These are phyloP conservation scores for Conus betulinus DNA, from an alignment of 1,140 invertebrate genomes.

Conservation along the genomic window DNA sequence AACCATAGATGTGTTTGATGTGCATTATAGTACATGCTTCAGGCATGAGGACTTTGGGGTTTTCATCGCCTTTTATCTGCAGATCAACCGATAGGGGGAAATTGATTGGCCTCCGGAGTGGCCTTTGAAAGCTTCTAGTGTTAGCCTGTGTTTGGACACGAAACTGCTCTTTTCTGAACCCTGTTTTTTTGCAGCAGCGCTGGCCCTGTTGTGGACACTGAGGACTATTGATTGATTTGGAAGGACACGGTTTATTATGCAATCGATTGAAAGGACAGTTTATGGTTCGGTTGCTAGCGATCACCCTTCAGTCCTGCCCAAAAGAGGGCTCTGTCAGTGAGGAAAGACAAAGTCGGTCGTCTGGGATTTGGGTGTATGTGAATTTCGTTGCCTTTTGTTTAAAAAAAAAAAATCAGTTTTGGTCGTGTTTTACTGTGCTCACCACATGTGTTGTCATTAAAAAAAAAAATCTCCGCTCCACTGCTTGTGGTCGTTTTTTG, in stretches of 20 bases:
- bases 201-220: neutral
- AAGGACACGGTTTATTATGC: neutral
- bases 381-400: too few species aligned
- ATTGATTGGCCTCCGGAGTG: neutral
- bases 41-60: neutral
- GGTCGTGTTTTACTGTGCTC: too few species aligned
- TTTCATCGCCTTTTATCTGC: neutral
- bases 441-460: too few species aligned
- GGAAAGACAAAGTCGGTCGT: too few species aligned
- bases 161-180: conserved; percentile 6
- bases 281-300: neutral
- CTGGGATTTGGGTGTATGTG: too few species aligned
- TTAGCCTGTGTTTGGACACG: neutral
- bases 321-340: too few species aligned
- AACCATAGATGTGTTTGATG: too few species aligned
- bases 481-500: too few species aligned
- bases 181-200: neutral
- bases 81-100: neutral
- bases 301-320: neutral
- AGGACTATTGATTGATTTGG: neutral
- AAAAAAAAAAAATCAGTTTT: too few species aligned
- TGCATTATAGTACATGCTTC: neutral
- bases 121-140: neutral
- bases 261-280: neutral
- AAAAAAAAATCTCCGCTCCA: too few species aligned